Base-by-base conservation (phyloP, 2,113 vertebrate species). In the Poicephalus meyeri region DNA sequence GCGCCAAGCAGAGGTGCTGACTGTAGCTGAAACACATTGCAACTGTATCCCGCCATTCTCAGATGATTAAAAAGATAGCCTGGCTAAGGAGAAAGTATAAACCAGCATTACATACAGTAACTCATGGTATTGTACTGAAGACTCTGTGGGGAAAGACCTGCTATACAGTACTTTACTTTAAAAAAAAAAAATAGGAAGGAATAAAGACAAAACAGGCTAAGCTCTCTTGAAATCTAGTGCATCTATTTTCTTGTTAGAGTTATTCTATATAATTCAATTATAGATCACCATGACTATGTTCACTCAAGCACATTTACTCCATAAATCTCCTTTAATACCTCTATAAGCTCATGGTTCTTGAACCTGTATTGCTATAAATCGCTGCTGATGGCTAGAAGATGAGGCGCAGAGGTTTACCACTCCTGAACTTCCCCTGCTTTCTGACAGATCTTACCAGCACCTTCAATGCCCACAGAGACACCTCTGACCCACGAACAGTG, bases 11-110 rank as follows among this genome's bases (percentile, higher is more conserved):
- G 86, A 96, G 86, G 73, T 53, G 76, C 26, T 2, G 2, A 66
- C 31, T 2, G 1, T 10, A 66, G 37, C 39, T 28, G 60, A 78
- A 91, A 95, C 94, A 85, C 82, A 90, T 33, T 3, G 25, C 83
- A 81, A 93, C 84, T 64, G 79, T 95, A 83, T 60, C 18, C 83
- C 69, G 70, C 42, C 96, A 91, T 72, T 95, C 92, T 95, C 28
- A 89, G 90, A 86, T 91, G 89, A 96, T 94, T 97, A 95, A 92
- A 97, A 97, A 97, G 91, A 94, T 49, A 97, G 91, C 88, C 76
- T 80, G 53, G 85, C 49, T 74, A 91, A 96, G 71, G 78, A 95
- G 91, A 96, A 94, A 91, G 71, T 18, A 86, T 72, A 91, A 96
- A 88, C 33, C 86, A 97, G 68, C 80, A 74, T 44, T 95, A 96